A percentile compares a stretch with the other conserved stretches of the same genome.
Evolutionary conservation across 2,113 vertebrate genomes (phyloP).

Genomic region (Aegotheles bennettii): DNA sequence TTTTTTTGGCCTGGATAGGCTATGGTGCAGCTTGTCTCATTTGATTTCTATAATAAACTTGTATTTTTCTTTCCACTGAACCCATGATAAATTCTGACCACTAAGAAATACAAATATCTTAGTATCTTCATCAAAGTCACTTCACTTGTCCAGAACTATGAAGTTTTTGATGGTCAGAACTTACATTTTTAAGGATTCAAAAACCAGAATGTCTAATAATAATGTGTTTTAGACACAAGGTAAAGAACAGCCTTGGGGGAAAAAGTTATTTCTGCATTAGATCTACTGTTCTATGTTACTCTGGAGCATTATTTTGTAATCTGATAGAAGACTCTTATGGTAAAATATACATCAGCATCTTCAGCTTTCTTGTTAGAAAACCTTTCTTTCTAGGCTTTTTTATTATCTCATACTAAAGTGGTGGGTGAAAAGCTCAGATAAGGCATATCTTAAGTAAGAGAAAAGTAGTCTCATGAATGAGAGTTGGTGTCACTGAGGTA

Average conservation of each 20-base stretch:
- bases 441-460: background rate
- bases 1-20: background rate
- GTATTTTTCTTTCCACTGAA: background rate
- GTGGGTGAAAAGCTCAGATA: background rate
- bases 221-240: background rate
- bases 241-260: background rate
- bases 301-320: background rate
- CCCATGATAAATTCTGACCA: background rate
- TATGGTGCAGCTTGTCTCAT: background rate
- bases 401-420: background rate
- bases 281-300: background rate
- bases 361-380: background rate
- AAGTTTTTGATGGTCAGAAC: background rate
- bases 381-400: background rate
- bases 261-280: background rate
- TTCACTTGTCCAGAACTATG: background rate
- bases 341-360: accelerated
- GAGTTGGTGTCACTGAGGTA: background rate
- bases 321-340: background rate
- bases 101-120: background rate
- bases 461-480: background rate
- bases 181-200: background rate
- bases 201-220: background rate
- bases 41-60: background rate
- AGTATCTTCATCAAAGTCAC: background rate